A percentile compares a stretch with the other conserved stretches of the same genome.
phyloP scores from a whole-genome alignment of 2,113 vertebrate species.

The Caranx ignobilis region DNA sequence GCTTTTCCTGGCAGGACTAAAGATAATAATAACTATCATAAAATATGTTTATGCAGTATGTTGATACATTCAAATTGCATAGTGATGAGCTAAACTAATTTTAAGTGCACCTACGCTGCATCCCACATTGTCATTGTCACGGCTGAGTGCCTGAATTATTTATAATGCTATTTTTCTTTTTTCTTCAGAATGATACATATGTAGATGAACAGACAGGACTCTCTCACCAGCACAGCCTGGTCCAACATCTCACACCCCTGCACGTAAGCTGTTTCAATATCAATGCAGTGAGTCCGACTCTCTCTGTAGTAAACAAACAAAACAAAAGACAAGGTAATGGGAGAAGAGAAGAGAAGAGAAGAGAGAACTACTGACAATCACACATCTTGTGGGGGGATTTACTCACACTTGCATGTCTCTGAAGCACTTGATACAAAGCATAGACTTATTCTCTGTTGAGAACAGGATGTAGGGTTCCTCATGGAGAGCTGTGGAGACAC shows the following conservation, averaged over 20 bases:
- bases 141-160: constrained; percentile 36
- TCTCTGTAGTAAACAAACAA: constrained; percentile 82
- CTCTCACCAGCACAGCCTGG: constrained; percentile 91
- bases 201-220: not conserved
- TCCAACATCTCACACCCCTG: constrained; percentile 95
- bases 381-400: not conserved
- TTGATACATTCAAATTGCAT: not conserved
- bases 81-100: constrained; percentile 5
- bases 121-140: constrained; percentile 13
- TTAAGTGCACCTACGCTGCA: not conserved
- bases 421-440: constrained; percentile 98
- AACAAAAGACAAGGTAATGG: no score
- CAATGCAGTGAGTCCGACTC: constrained; percentile 93
- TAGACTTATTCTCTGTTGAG: constrained; percentile 93
- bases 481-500: constrained; percentile 86
- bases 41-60: not conserved
- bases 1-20: constrained; percentile 2
- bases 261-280: constrained; percentile 93
- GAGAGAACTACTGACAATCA: not conserved
- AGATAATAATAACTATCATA: no score
- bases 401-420: constrained; percentile 96
- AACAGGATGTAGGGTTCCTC: constrained; percentile 97
- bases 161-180: constrained; percentile 8
- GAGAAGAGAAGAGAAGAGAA: not conserved
- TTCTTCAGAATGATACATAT: constrained; percentile 18